Conservation (phyloP, 2,797 vertebrate species). For the Agapornis canus region DNA sequence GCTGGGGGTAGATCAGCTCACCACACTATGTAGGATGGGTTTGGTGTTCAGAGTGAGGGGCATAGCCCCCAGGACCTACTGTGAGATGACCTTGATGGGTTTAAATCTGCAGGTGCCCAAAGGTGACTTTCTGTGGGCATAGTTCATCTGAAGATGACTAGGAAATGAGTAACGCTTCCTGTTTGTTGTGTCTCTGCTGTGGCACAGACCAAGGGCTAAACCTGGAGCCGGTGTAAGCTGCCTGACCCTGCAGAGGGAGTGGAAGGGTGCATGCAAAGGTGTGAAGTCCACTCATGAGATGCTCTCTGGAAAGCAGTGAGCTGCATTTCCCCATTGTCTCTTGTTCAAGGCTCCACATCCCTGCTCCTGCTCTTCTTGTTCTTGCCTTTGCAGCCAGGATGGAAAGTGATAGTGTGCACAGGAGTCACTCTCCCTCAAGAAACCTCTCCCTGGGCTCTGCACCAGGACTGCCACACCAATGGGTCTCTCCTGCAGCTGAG, state of each 20-base stretch:
- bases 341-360: neutral
- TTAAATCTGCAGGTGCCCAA: neutral
- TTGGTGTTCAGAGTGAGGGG: neutral
- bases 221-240: neutral
- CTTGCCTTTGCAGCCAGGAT: neutral
- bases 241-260: fast-evolving
- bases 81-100: fast-evolving
- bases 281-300: neutral
- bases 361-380: neutral
- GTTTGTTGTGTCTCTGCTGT: neutral
- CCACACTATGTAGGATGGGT: neutral
- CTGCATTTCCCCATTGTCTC: neutral
- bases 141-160: fast-evolving
- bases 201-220: neutral
- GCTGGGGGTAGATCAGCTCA: neutral
- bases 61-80: neutral
- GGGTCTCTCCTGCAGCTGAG: neutral
- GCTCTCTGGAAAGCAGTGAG: neutral
- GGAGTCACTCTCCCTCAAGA: neutral
- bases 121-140: neutral
- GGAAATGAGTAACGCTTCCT: neutral
- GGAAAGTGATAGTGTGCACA: fast-evolving
- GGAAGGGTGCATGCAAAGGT: neutral
- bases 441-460: fast-evolving
- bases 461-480: fast-evolving